Conservation (phyloP, 2,888 invertebrate genomes). For the Isoperla grammatica region DNA sequence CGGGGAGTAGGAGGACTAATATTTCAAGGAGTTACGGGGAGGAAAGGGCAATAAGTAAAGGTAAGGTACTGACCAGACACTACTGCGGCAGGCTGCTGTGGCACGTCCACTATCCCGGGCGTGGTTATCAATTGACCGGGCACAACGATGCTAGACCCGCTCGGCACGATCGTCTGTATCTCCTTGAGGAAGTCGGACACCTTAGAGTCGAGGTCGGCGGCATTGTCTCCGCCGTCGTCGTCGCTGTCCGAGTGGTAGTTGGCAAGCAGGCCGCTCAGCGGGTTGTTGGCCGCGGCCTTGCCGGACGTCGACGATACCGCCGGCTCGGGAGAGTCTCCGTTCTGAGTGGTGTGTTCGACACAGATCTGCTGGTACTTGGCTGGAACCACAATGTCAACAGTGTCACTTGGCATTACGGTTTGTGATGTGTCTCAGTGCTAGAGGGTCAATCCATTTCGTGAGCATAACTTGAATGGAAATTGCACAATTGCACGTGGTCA, state of each 20-base stretch:
- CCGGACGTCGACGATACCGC: conserved; percentile 11
- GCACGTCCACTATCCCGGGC: conserved; percentile 3
- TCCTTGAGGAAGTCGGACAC: conserved; percentile 34
- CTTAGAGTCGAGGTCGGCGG: conserved; percentile 30
- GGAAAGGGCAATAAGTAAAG: no score
- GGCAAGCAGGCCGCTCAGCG: conserved; percentile 31
- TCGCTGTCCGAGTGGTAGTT: conserved; percentile 33
- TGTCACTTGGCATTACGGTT: no score
- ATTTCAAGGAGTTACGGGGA: no score
- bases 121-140: conserved; percentile 8
- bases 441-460: no score
- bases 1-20: no score
- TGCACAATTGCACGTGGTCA: no score
- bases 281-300: conserved; percentile 21
- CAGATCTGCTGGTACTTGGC: conserved; percentile 37
- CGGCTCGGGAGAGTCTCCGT: conserved; percentile 20
- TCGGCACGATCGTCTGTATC: conserved; percentile 24
- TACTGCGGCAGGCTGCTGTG: not conserved
- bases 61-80: not conserved
- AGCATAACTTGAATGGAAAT: no score
- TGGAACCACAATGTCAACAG: no score
- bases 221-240: conserved; percentile 20
- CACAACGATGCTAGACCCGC: conserved; percentile 5
- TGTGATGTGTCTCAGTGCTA: no score
- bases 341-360: conserved; percentile 29